Conservation (phyloP, 1,140 invertebrate species). For the Epicauta chinensis region DNA sequence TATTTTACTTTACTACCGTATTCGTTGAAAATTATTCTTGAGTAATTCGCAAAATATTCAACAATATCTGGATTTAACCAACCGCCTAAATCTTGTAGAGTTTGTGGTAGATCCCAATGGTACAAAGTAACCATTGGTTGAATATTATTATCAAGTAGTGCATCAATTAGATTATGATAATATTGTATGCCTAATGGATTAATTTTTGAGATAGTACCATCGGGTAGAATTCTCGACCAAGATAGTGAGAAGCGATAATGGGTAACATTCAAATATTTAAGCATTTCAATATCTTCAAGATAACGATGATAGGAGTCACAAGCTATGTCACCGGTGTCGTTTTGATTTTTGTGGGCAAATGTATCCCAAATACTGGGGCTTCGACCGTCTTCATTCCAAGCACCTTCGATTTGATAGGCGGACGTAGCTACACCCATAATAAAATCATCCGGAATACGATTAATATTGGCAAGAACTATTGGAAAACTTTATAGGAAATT, state of each 20-base stretch:
- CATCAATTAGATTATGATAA: constrained; percentile 57
- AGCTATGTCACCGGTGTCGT: constrained; percentile 49
- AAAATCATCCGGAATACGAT: constrained; percentile 45
- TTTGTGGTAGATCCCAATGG: constrained; percentile 39
- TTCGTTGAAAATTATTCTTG: constrained; percentile 23
- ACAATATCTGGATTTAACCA: constrained; percentile 36
- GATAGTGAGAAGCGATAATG: constrained; percentile 53
- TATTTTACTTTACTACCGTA: constrained; percentile 39
- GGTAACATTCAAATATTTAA: constrained; percentile 44
- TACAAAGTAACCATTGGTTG: constrained; percentile 53
- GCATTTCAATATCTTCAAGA: constrained; percentile 46
- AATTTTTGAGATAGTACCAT: background rate
- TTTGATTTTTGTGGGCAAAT: constrained; percentile 47
- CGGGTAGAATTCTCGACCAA: constrained; percentile 44
- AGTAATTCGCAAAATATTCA: constrained; percentile 39
- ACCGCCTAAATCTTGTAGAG: constrained; percentile 36
- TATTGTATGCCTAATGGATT: constrained; percentile 51
- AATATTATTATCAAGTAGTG: constrained; percentile 51
- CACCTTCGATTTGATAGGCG: constrained; percentile 41
- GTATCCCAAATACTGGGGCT: constrained; percentile 52
- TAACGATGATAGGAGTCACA: constrained; percentile 53
- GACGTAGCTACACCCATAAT: constrained; percentile 35
- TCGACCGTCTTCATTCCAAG: constrained; percentile 40
- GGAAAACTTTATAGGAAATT: too few relatives aligned
- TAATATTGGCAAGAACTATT: too few relatives aligned